Percentiles rank a stretch among this genome's conserved stretches.
These are phyloP conservation scores for Drosophila demipolita DNA, from an alignment of 2,888 invertebrate species.

Conservation along the genomic window DNA sequence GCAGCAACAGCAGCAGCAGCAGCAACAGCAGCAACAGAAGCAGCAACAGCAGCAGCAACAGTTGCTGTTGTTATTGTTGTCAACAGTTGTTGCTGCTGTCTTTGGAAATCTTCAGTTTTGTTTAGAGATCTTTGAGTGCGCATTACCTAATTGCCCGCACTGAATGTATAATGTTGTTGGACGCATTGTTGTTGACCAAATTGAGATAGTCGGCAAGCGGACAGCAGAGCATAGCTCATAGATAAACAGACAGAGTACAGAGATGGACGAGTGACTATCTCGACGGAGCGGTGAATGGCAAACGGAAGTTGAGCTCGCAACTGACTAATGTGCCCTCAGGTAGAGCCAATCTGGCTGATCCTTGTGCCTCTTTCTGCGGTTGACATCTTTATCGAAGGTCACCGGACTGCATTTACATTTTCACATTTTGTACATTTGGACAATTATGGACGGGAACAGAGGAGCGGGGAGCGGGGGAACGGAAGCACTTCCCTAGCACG, in stretches of 20 bases:
- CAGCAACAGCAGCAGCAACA: constrained; percentile 1
- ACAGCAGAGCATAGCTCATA: not conserved
- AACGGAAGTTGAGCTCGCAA: constrained; percentile 42
- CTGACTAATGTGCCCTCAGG: constrained; percentile 44
- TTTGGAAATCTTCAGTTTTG: constrained; percentile 47
- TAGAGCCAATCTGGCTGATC: constrained; percentile 29
- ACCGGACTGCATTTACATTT: constrained; percentile 41
- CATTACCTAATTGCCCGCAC: constrained; percentile 56
- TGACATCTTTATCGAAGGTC: constrained; percentile 76
- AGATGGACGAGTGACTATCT: not conserved
- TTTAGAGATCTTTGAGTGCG: constrained; percentile 38
- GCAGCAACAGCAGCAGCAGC: not conserved
- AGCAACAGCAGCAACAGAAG: constrained; percentile 4
- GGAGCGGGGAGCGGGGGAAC: constrained; percentile 3
- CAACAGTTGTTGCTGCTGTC: constrained; percentile 8
- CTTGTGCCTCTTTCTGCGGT: constrained; percentile 31
- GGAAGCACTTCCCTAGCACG: constrained; percentile 52
- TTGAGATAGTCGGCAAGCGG: constrained; percentile 6
- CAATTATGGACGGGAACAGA: constrained; percentile 40
- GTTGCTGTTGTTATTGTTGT: constrained; percentile 19
- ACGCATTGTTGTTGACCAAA: not conserved
- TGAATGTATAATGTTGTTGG: constrained; percentile 44
- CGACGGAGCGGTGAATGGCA: not conserved
- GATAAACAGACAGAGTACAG: not conserved
- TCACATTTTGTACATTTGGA: constrained; percentile 16